Base-by-base conservation (phyloP, 2,888 invertebrate species). In the Sepiola atlantica region DNA sequence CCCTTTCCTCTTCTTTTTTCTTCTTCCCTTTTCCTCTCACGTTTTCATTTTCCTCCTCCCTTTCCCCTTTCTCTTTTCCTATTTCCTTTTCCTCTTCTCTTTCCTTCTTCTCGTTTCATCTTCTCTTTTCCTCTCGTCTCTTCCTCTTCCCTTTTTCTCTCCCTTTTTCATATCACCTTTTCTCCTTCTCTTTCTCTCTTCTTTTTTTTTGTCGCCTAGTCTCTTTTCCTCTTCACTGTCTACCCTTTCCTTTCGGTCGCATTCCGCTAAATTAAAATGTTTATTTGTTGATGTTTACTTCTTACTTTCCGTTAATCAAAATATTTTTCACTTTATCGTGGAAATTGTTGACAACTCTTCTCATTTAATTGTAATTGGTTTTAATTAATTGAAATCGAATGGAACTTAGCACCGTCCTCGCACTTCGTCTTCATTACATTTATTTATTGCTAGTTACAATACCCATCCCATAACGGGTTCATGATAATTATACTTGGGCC, bases 361-460 rank as follows among this genome's bases (percentile, higher is more conserved):
- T n/a, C n/a, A n/a, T 77, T 77, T 77, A 77, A 77, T 77, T 77
- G 77, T 77, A 77, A 77, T 77, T 77, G 77, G 77, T 77, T 77
- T 77, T 77, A 77, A 77, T 77, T 77, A 77, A 77, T 77, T 61
- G 61, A 61, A 61, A 24, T 24, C 10, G 61, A 61, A 61, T 61
- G n/a, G 77, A 77, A 77, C 77, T 77, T 77, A 16, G 77, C n/a
- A 12, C n/a, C 14, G 32, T 2, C n/a, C 16, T 45, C 45, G 45
- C 16, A 32, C 32, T 77, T 77, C 32, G 8, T 77, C n/a, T 77
- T 77, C 77, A 12, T 45, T 45, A 45, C 21, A n/a, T 32, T 77
- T 77, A 77, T 77, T 77, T 77, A 16, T 77, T 77, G 45, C 45
- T 45, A 45, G 45, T 45, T 45, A 8, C 45, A 45, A 45, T 8